Evolutionary conservation across 1,140 invertebrate species (phyloP), one percentile per base, ranked within the genome.

Genomic region (Nylanderia fulva): DNA sequence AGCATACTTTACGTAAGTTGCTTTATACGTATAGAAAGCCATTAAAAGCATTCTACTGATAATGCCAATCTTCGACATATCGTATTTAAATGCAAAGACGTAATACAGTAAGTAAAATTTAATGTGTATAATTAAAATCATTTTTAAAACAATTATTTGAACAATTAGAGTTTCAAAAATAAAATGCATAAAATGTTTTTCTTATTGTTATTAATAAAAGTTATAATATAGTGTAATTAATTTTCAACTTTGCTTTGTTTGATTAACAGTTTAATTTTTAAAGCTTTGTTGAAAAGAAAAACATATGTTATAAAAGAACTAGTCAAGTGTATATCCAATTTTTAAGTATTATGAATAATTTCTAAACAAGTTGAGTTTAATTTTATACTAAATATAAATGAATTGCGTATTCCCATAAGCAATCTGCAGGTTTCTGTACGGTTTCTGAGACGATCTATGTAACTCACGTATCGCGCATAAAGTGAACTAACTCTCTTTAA

Each of bases 401-500:
- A 21, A 72, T 0, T 54, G 21, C 1, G 3, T 45, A 48, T 63
- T 63, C 0, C 2, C 56, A n/a, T n/a, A 36, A 75, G 36, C 9
- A 45, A 45, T 75, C 36, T 42, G 24, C 15, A 63, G 6, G 9
- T n/a, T n/a, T n/a, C n/a, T 45, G 0, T 2, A 27, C 24, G 33
- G 36, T 48, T 42, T 42, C 56, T 21, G 24, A 39, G 36, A 36
- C 61, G 24, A n/a, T 60, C 58, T 52, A 56, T 15, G 58, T 58
- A 11, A 0, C 33, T 75, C 36, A 15, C 5, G 42, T 79, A 66
- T 79, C 13, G 21, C 13, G 21, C 29, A 18, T 52, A 79, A 66
- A 52, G 29, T 39, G 33, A 68, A 79, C 24, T 68, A 68, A 79
- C 24, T 68, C 6, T 68, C 15, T 79, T 66, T 54, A 68, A 5